Evolutionary conservation across 2,113 vertebrate species (phyloP).

Genomic region (Pristiophorus japonicus): DNA sequence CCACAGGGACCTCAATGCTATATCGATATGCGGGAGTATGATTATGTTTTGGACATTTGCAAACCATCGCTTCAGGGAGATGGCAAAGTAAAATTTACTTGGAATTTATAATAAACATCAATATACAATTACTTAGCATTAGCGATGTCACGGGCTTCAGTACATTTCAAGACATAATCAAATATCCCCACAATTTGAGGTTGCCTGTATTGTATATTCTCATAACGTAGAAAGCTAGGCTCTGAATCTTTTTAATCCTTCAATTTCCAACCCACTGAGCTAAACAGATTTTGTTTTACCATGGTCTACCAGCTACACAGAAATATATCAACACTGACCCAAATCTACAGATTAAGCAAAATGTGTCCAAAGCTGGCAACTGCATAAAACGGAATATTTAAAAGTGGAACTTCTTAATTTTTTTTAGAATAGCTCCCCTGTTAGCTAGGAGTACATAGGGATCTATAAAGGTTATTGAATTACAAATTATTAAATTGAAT

Average conservation of each 20-base stretch:
- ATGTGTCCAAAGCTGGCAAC: background rate
- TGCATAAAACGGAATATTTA: background rate
- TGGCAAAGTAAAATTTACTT: background rate
- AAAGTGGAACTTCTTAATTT: background rate
- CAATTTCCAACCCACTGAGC: background rate
- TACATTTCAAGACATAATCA: conserved; percentile 2
- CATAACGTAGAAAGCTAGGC: background rate
- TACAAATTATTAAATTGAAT: background rate
- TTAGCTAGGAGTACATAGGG: background rate
- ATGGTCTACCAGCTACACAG: background rate
- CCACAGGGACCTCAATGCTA: background rate
- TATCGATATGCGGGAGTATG: too few species aligned
- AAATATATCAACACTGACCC: background rate
- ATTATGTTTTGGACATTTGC: background rate
- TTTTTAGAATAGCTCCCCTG: background rate
- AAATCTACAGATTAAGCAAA: background rate
- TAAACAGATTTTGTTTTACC: background rate
- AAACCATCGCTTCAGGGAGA: background rate
- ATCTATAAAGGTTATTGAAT: background rate
- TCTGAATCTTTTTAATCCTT: background rate
- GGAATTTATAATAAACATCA: background rate
- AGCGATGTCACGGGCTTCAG: background rate
- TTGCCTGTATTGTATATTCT: background rate
- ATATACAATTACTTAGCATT: background rate
- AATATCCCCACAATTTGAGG: background rate